Evolutionary conservation across 2,888 invertebrate genomes (phyloP).

Genomic region (Hololepta plana): DNA sequence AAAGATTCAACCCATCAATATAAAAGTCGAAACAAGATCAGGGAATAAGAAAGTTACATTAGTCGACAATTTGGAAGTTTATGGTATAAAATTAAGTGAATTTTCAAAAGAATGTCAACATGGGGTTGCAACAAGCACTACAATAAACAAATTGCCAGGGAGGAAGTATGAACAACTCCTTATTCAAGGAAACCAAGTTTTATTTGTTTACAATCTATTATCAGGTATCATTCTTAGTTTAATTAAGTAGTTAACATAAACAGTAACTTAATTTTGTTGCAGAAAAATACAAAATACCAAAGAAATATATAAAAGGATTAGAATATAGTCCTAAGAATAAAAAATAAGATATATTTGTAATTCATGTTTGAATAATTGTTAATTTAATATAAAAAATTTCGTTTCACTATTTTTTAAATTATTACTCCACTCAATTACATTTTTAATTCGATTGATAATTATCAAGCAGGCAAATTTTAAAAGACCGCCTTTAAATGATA

Average conservation of each 20-base stretch:
- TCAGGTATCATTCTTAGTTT: no score
- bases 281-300: slow-evolving; percentile 62
- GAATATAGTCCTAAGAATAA: slow-evolving; percentile 59
- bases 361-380: no score
- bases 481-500: no score
- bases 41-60: slow-evolving; percentile 86
- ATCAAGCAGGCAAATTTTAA: no score
- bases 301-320: slow-evolving; percentile 54
- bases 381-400: no score
- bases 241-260: slow-evolving; percentile 1
- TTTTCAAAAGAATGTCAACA: slow-evolving; percentile 70
- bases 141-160: slow-evolving; percentile 53
- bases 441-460: no score
- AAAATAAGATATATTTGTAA: no score
- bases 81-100: slow-evolving; percentile 61
- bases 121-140: slow-evolving; percentile 74
- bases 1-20: slow-evolving; percentile 57
- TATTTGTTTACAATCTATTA: slow-evolving; percentile 24
- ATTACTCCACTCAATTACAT: no score
- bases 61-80: slow-evolving; percentile 74
- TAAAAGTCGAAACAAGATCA: slow-evolving; percentile 58
- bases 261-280: slow-evolving; percentile 24
- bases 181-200: slow-evolving; percentile 82
- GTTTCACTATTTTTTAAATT: no score
- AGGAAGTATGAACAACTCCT: slow-evolving; percentile 59